These are phyloP conservation scores for Amyelois transitella DNA, from an alignment of 1,140 invertebrate genomes.

Conservation along the genomic window DNA sequence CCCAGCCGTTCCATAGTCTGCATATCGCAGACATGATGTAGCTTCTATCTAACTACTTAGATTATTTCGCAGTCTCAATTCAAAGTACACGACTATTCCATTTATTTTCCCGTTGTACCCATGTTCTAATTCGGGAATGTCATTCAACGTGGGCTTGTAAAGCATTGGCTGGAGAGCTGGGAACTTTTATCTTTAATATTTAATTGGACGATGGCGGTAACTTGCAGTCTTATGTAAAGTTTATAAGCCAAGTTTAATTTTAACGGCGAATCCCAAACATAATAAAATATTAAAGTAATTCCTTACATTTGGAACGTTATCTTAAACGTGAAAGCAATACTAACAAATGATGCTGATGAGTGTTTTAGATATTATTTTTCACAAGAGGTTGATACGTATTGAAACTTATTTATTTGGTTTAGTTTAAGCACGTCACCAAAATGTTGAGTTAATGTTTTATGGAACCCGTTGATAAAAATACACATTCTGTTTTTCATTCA, in stretches of 20 bases:
- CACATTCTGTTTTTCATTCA: too few species aligned
- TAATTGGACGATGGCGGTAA: background rate
- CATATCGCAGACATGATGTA: slow-evolving; percentile 14
- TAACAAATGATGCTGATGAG: too few species aligned
- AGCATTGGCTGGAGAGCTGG: slow-evolving; percentile 17
- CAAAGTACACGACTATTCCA: slow-evolving; percentile 59
- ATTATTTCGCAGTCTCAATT: slow-evolving; percentile 41
- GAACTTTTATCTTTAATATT: background rate
- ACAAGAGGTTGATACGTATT: too few species aligned
- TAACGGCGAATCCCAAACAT: too few species aligned
- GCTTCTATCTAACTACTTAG: slow-evolving; percentile 27
- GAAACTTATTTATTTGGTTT: too few species aligned
- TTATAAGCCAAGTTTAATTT: background rate
- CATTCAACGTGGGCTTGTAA: slow-evolving; percentile 32
- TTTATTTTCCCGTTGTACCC: slow-evolving; percentile 43
- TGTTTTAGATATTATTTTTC: too few species aligned
- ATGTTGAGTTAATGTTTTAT: too few species aligned
- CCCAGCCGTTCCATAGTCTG: background rate
- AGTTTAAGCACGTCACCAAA: too few species aligned
- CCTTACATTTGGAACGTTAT: too few species aligned
- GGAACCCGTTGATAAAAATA: too few species aligned
- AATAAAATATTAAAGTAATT: too few species aligned
- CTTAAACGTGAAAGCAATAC: too few species aligned
- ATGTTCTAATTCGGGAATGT: slow-evolving; percentile 43
- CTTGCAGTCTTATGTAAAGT: background rate